These are phyloP conservation scores for Ephydatia muelleri DNA, from an alignment of 37 sponge, comb jelly and placozoan genomes.

Conservation along the genomic window DNA sequence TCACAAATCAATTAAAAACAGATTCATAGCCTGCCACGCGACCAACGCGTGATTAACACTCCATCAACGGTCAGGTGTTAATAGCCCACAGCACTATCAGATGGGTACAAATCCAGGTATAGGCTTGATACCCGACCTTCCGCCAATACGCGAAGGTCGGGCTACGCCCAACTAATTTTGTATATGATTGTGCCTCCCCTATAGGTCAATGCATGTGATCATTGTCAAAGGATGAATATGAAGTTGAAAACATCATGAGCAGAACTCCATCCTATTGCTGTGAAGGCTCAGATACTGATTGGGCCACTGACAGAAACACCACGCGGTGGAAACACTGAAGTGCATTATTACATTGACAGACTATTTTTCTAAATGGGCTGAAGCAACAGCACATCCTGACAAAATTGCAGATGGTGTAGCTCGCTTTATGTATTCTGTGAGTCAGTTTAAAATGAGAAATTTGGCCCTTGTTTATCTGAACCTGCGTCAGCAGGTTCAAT, in stretches of 20 bases:
- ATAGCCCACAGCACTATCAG: no score
- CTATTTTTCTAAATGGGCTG: slow-evolving; percentile 60
- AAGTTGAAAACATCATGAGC: slow-evolving; percentile 18
- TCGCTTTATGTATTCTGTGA: slow-evolving; percentile 1
- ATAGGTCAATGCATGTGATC: slow-evolving; percentile 31
- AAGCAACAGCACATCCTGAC: slow-evolving; percentile 38
- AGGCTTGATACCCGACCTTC: no score
- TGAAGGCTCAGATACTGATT: slow-evolving; percentile 19
- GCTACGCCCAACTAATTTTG: no score
- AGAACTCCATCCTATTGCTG: slow-evolving; percentile 44
- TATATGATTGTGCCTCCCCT: neutral
- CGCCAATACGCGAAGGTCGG: no score
- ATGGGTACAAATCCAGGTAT: no score
- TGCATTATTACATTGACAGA: slow-evolving; percentile 38
- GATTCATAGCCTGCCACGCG: no score
- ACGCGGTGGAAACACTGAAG: slow-evolving; percentile 27
- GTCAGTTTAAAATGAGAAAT: no score
- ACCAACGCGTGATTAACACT: no score
- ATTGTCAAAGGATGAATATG: slow-evolving; percentile 28
- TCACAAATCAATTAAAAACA: no score
- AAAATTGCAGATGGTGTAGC: slow-evolving; percentile 19
- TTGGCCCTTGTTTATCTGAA: neutral
- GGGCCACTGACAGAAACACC: slow-evolving; percentile 33
- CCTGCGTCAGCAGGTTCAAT: no score
- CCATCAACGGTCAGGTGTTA: no score